Conservation (phyloP, 2,888 invertebrate genomes). For the Morpho helenor region DNA sequence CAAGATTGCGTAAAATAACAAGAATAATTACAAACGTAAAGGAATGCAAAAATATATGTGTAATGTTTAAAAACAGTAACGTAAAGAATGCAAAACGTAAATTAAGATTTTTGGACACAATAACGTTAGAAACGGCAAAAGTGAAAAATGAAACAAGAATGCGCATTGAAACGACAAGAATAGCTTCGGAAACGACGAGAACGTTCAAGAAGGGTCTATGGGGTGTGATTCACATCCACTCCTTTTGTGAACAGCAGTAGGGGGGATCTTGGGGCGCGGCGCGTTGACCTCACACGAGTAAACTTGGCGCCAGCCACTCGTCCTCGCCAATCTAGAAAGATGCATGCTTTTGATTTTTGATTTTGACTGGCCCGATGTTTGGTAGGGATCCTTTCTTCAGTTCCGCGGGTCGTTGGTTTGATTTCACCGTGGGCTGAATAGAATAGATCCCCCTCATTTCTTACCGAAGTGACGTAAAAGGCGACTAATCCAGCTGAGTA, state of each 20-base stretch:
- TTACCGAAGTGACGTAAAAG: too few relatives aligned
- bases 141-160: neutral
- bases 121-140: neutral
- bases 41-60: neutral
- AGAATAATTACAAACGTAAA: too few relatives aligned
- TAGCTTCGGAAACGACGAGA: constrained; percentile 3
- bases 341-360: too few relatives aligned
- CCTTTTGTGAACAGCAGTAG: constrained; percentile 53
- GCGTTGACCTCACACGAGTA: constrained; percentile 88
- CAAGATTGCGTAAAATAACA: too few relatives aligned
- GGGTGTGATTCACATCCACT: constrained; percentile 37
- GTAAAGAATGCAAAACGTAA: constrained; percentile 2
- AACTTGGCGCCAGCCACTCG: constrained; percentile 92
- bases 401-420: too few relatives aligned
- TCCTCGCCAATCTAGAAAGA: constrained; percentile 88
- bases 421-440: too few relatives aligned
- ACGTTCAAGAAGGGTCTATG: constrained; percentile 3
- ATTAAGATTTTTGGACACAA: neutral
- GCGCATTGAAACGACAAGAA: neutral
- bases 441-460: too few relatives aligned
- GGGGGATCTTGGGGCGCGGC: constrained; percentile 48
- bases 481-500: too few relatives aligned
- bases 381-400: too few relatives aligned
- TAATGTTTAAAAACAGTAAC: neutral
- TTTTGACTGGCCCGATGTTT: too few relatives aligned